phyloP scores from a whole-genome alignment of 2,797 vertebrate genomes.

The Morus bassanus region DNA sequence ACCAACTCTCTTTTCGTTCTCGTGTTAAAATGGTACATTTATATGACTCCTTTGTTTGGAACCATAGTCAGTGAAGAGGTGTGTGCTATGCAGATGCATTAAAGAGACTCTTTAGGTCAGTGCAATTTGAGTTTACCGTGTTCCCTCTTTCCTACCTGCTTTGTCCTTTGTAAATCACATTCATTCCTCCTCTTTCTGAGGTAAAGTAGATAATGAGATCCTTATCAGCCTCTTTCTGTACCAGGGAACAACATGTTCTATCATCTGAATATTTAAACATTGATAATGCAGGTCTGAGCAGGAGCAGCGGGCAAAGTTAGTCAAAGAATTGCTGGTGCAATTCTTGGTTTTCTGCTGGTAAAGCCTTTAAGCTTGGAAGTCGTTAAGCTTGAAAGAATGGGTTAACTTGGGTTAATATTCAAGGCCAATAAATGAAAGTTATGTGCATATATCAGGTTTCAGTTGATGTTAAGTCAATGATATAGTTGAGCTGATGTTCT shows the following conservation, averaged over 20 bases:
- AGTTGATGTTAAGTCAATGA: background rate
- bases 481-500: background rate
- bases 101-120: background rate
- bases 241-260: background rate
- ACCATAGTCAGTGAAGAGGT: background rate
- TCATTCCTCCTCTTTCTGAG: background rate
- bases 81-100: background rate
- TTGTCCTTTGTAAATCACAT: accelerated
- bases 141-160: background rate
- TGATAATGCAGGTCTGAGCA: background rate
- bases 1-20: background rate
- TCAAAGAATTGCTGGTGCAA: background rate
- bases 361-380: background rate
- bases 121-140: background rate
- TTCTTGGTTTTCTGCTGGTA: background rate
- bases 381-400: background rate
- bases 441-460: background rate
- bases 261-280: background rate
- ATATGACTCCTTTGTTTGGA: background rate
- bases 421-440: background rate
- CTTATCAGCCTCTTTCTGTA: background rate
- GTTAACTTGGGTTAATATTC: background rate
- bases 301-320: background rate
- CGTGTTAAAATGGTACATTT: background rate
- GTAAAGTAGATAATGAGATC: background rate